phyloP scores from a whole-genome alignment of 2,113 vertebrate species.

The Oxygymnocypris stewartii region DNA sequence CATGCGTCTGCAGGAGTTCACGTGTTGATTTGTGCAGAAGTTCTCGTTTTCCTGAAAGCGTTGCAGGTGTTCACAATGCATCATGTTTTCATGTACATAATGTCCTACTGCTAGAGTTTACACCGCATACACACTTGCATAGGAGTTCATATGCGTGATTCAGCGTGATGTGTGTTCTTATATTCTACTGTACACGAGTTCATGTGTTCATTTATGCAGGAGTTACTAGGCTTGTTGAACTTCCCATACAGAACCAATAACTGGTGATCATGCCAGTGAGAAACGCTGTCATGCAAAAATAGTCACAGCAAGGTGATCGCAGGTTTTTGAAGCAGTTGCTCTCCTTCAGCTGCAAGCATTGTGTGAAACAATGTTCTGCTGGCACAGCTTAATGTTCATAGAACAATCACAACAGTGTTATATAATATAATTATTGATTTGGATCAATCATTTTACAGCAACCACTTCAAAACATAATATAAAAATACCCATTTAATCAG shows the following conservation, averaged over 20 bases:
- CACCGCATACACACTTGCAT: background rate
- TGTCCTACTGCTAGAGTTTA: background rate
- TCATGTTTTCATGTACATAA: background rate
- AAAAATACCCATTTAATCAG: background rate
- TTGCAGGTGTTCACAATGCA: background rate
- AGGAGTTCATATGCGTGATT: background rate
- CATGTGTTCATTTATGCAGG: background rate
- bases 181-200: background rate
- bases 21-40: background rate
- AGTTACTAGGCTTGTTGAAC: background rate
- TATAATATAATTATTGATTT: background rate
- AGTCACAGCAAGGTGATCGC: background rate
- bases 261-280: background rate
- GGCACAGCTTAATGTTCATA: background rate
- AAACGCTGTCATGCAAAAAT: background rate
- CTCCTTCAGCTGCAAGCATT: background rate
- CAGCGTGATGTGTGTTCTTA: background rate
- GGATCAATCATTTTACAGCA: background rate
- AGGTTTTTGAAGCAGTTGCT: background rate
- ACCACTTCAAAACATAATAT: background rate
- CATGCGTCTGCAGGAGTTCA: background rate
- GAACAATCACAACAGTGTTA: background rate
- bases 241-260: background rate
- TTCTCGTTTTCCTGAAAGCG: background rate
- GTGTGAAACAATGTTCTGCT: background rate